A percentile compares a stretch with the other conserved stretches of the same genome.
phyloP scores from a whole-genome alignment of 2,113 vertebrate species.

The Tragelaphus buxtoni region DNA sequence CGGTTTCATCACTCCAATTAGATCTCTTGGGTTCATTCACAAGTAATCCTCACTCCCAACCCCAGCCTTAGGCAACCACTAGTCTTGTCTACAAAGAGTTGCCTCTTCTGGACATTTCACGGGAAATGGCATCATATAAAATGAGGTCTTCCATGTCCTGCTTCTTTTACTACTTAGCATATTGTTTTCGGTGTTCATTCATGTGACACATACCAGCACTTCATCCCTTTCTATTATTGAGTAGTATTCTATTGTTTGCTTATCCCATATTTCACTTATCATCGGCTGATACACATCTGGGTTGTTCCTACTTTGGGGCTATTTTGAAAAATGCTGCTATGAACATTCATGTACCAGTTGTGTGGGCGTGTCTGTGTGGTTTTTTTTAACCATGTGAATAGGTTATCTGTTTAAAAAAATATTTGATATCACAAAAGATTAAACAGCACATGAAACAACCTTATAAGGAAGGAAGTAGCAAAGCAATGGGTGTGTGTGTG shows the following conservation, averaged over 20 bases:
- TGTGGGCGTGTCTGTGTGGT: neutral
- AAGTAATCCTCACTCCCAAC: neutral
- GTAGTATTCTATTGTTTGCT: neutral
- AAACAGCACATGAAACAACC: neutral
- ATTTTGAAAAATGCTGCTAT: neutral
- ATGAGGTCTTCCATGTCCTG: neutral
- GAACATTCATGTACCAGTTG: neutral
- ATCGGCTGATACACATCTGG: neutral
- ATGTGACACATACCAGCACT: fast-evolving
- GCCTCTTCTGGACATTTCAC: neutral
- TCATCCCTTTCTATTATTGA: neutral
- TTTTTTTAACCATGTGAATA: neutral
- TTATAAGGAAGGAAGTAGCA: neutral
- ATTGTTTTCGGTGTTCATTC: neutral
- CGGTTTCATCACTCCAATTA: neutral
- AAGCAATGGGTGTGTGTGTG: neutral
- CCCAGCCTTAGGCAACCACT: neutral
- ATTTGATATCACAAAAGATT: neutral
- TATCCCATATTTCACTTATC: neutral
- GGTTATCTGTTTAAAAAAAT: neutral
- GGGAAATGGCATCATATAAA: neutral
- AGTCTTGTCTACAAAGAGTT: neutral
- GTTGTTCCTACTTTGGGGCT: neutral
- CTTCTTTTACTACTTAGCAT: neutral
- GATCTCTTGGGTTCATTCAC: neutral